Evolutionary conservation across 23 tunicate genomes (phyloP), one percentile per base, ranked within the genome.

Genomic region (Clavelina lepadiformis): DNA sequence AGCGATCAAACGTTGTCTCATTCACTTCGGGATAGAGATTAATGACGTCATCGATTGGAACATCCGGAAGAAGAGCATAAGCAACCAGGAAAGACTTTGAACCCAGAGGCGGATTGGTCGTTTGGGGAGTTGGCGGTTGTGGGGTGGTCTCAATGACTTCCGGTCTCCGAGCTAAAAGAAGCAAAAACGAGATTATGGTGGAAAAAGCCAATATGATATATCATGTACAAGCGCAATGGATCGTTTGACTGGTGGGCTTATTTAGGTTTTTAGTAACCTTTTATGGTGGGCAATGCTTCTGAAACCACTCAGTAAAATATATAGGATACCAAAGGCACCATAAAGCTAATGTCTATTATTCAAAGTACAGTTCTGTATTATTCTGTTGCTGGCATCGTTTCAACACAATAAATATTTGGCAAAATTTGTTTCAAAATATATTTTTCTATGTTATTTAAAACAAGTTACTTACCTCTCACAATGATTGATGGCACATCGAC

Each of bases 1-100:
- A 59, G 1, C 27, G 7, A 34, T 41, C 67, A 25, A 72, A 58
- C 2, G 67, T 58, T 4, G 56, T 3, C 15, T 59, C 25, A 45
- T 72, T 59, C 28, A 58, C 59, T 41, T 31, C 15, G 18, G 67
- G 57, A 45, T 72, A 72, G 29, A 72, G 44, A 1, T 41, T 44
- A 27, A 72, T 19, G 3, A 72, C 78, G 11, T 59, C 68, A 28
- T 31, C 32, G 13, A 3, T 13, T 2, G 78, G 68, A 15, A 59
- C 28, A 27, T 58, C 51, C 1, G 29, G 15, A 29, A 72, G 30
- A 20, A 24, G 18, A 19, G 36, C 22, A 3, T 59, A 7, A 26
- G 67, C 51, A 15, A 41, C 38, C 11, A 29, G 38, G 29, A 26
- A 19, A 18, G 5, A 35, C 34, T 34, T 2, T 22, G 3, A 35